phyloP scores from a whole-genome alignment of 2,113 vertebrate species.

The Beaufortia kweichowensis region DNA sequence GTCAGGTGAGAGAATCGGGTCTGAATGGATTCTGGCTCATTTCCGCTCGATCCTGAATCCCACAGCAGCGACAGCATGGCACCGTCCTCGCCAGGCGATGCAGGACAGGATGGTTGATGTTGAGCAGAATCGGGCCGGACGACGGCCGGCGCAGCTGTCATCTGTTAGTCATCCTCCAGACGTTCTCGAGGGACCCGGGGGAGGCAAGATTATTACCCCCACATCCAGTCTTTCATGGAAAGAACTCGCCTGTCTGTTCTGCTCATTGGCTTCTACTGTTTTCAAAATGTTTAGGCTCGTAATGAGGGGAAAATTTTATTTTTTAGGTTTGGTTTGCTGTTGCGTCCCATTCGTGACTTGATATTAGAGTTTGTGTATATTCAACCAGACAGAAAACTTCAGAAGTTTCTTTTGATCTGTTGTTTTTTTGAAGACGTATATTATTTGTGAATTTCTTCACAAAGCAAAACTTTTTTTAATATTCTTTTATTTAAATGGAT shows the following conservation, averaged over 20 bases:
- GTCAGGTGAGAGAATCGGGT: slow-evolving; percentile 37
- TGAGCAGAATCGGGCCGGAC: slow-evolving; percentile 37
- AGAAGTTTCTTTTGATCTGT: no score
- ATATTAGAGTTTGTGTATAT: background rate
- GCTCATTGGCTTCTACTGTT: slow-evolving; percentile 20
- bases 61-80: background rate
- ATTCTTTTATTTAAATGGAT: no score
- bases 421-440: no score
- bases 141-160: slow-evolving; percentile 38
- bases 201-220: slow-evolving; percentile 51
- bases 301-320: slow-evolving; percentile 15
- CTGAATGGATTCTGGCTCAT: background rate
- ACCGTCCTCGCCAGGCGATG: slow-evolving; percentile 11
- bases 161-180: slow-evolving; percentile 56
- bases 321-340: slow-evolving; percentile 8
- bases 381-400: no score
- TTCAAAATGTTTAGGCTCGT: slow-evolving; percentile 32
- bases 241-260: slow-evolving; percentile 22
- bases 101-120: slow-evolving; percentile 30
- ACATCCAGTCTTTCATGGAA: slow-evolving; percentile 40
- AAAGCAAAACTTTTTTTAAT: no score
- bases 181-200: slow-evolving; percentile 44
- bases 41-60: background rate
- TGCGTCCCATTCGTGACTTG: slow-evolving; percentile 1
- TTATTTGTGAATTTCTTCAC: no score